Percentiles rank a stretch among this genome's conserved stretches.
phyloP scores from a whole-genome alignment of 2,113 vertebrate genomes.

The Diphyllodes magnificus region DNA sequence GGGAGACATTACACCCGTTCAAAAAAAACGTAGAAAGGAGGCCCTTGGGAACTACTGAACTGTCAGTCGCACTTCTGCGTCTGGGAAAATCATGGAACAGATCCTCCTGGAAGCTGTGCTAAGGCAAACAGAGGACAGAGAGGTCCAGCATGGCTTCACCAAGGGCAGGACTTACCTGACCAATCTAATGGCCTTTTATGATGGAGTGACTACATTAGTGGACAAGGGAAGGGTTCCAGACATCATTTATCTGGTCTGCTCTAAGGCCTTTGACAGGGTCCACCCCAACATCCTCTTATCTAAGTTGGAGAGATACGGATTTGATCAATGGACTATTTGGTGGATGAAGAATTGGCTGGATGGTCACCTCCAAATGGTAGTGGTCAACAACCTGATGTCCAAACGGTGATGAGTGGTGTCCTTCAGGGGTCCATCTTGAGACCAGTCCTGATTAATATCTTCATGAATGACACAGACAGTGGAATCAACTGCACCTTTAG shows the following conservation, averaged over 20 bases:
- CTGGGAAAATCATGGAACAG: background rate
- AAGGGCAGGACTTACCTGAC: background rate
- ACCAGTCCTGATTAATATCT: background rate
- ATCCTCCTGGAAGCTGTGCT: background rate
- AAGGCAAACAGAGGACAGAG: background rate
- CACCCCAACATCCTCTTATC: background rate
- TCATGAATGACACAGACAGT: background rate
- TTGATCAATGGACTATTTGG: background rate
- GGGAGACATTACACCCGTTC: background rate
- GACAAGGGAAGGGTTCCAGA: background rate
- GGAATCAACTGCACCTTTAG: background rate
- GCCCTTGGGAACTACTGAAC: background rate
- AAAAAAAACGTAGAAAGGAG: background rate
- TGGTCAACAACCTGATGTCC: background rate
- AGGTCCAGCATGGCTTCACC: background rate
- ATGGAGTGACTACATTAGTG: background rate
- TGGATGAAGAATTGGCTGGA: background rate
- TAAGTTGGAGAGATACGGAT: background rate
- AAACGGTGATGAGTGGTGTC: background rate
- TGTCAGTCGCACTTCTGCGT: background rate
- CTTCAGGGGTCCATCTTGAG: background rate
- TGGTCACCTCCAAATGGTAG: background rate
- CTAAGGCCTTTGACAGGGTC: background rate
- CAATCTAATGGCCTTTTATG: background rate
- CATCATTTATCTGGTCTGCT: background rate